phyloP scores from a whole-genome alignment of 1,140 invertebrate species.

The Sinella curviseta region DNA sequence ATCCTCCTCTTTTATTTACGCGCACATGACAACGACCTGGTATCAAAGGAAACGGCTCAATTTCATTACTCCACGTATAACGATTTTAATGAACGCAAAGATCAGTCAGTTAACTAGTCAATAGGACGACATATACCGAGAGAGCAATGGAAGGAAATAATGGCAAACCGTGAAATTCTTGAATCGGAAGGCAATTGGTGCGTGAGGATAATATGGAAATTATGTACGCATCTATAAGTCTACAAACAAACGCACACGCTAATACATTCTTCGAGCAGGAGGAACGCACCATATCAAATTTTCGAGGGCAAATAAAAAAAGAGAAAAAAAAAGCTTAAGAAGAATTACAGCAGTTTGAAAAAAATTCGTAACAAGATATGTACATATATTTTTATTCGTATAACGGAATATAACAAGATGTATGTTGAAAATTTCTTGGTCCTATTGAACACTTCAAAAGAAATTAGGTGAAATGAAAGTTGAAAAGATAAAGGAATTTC shows the following conservation, averaged over 20 bases:
- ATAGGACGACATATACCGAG: too few species aligned
- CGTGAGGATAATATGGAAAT: not conserved
- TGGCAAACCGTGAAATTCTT: not conserved
- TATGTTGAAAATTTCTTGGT: not conserved
- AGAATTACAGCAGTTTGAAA: not conserved
- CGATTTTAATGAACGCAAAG: too few species aligned
- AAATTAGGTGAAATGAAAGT: constrained; percentile 9
- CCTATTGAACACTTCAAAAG: not conserved
- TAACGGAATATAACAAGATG: too few species aligned
- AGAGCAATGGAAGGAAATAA: not conserved
- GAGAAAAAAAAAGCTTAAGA: not conserved
- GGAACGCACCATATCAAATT: not conserved
- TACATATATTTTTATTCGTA: not conserved
- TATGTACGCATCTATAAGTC: not conserved
- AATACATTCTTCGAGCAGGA: too few species aligned
- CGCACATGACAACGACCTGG: too few species aligned
- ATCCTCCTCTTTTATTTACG: too few species aligned
- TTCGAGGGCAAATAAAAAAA: not conserved
- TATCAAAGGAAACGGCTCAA: too few species aligned
- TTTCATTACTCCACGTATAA: too few species aligned
- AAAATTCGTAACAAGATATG: too few species aligned
- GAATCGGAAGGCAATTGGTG: not conserved
- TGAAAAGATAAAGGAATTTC: not conserved
- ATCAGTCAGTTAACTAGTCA: too few species aligned
- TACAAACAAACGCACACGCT: not conserved